Base-by-base conservation (phyloP, 2,888 invertebrate genomes). In the Machimus atricapillus region DNA sequence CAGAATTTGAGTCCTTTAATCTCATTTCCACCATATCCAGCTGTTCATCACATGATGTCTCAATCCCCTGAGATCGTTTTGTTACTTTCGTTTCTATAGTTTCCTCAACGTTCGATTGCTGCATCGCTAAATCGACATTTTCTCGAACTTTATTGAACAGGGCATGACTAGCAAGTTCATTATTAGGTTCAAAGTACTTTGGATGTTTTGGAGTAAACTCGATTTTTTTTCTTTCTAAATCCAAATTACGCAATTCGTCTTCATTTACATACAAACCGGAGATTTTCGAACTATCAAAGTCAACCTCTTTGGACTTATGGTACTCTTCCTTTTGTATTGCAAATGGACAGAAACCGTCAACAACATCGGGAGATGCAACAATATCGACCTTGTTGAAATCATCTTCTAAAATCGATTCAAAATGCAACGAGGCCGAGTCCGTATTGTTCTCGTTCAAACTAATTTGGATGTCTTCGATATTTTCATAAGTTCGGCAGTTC, bases 1-100 rank as follows among this genome's bases (percentile, higher is more conserved):
- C 98, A 90, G 97, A 96, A 90, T 97, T 97, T 78, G 95, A 94
- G 90, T 92, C 91, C 46, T 93, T 90, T 14, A 91, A 90, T 14
- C 91, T 91, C 83, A 91, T 93, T 90, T 90, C 92, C 90, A 90
- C 90, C 89, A 88, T 23, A 89, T 90, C 86, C 77, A 90, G 90
- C 27, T 89, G 46, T 4, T 86, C 66, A 46, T 78, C 56, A 16
- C 12, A 12, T 3, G 19, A 37, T n/a, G 34, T 1, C 3, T 79
- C 78, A 16, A 34, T 37, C n/a, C 52, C 37, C 37, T 58, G 14
- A n/a, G 78, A 23, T 14, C 56, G 52, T 9, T 58, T 56, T 40
- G 23, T 40, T 5, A 40, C 19, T 1, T 43, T 58, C 12, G 58
- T 40, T 16, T 79, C 78, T 79, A 79, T 58, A 56, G 23, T 58